phyloP scores from a whole-genome alignment of 2,888 invertebrate species.

The Oxycera nigricornis region DNA sequence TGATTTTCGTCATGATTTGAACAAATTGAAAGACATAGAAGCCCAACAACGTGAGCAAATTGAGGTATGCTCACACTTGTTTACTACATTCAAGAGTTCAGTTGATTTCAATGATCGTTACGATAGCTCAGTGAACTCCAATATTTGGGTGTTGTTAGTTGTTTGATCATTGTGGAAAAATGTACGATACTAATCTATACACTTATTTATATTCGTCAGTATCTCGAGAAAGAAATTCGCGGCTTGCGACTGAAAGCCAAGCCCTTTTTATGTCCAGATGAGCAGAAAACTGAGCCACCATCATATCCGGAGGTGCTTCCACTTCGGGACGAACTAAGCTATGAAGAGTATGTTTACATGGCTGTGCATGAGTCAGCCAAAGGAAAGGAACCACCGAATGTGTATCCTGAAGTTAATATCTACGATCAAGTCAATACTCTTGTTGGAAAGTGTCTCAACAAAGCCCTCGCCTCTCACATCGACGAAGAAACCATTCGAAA shows the following conservation, averaged over 20 bases:
- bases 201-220: too few species aligned
- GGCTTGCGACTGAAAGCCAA: constrained; percentile 58
- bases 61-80: constrained; percentile 56
- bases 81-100: background rate
- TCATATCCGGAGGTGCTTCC: constrained; percentile 48
- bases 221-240: constrained; percentile 58
- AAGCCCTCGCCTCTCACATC: constrained; percentile 52
- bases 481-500: constrained; percentile 54
- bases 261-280: constrained; percentile 51
- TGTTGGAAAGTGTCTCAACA: constrained; percentile 55
- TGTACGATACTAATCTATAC: too few species aligned
- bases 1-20: constrained; percentile 52
- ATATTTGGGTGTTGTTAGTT: too few species aligned
- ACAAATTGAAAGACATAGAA: constrained; percentile 55
- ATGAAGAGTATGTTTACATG: constrained; percentile 45
- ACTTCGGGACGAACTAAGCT: constrained; percentile 49
- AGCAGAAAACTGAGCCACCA: constrained; percentile 36
- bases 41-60: constrained; percentile 65
- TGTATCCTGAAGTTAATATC: constrained; percentile 52
- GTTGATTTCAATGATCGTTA: too few species aligned
- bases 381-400: constrained; percentile 49
- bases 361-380: constrained; percentile 54
- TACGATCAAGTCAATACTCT: constrained; percentile 56
- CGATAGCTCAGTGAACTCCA: too few species aligned
- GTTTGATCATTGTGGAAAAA: too few species aligned